Evolutionary conservation across 2,888 invertebrate species (phyloP).

Genomic region (Zaprionus lineosus): DNA sequence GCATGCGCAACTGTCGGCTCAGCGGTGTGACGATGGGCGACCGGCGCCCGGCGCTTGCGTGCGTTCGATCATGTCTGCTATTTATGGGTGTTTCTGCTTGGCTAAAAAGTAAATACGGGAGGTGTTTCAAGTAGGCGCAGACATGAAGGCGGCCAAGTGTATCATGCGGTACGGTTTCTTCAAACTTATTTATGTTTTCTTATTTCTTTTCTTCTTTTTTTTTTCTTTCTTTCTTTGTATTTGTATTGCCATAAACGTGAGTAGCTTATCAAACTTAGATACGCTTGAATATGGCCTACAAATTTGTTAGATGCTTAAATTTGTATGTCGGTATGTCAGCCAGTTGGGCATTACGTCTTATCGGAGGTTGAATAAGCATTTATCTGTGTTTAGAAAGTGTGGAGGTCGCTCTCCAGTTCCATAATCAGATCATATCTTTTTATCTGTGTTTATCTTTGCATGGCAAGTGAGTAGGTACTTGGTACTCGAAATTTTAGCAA

Average conservation of each 20-base stretch:
- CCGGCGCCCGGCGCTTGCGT: conserved; percentile 37
- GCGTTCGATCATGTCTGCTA: conserved; percentile 43
- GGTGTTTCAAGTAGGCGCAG: conserved; percentile 36
- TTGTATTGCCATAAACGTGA: conserved; percentile 58
- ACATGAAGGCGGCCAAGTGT: conserved; percentile 64
- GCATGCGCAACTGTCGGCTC: conserved; percentile 59
- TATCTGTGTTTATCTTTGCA: not conserved
- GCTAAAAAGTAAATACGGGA: conserved; percentile 64
- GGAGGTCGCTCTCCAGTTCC: conserved; percentile 32
- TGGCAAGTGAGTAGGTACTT: not conserved
- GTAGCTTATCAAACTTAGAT: conserved; percentile 65
- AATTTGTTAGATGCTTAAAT: conserved; percentile 58
- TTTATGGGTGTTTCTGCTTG: conserved; percentile 41
- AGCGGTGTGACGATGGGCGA: not conserved
- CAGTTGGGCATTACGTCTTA: conserved; percentile 72
- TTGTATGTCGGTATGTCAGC: conserved; percentile 51
- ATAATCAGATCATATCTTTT: conserved; percentile 8
- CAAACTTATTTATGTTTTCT: too few species aligned
- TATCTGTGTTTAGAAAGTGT: conserved; percentile 63
- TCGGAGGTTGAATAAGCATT: conserved; percentile 67
- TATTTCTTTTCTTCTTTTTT: conserved; percentile 61
- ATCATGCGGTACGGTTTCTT: conserved; percentile 54
- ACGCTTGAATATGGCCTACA: conserved; percentile 69
- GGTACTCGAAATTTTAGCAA: too few species aligned
- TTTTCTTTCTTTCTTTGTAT: conserved; percentile 12